Evolutionary conservation across 2,113 vertebrate species (phyloP).

Genomic region (Ginglymostoma cirratum): DNA sequence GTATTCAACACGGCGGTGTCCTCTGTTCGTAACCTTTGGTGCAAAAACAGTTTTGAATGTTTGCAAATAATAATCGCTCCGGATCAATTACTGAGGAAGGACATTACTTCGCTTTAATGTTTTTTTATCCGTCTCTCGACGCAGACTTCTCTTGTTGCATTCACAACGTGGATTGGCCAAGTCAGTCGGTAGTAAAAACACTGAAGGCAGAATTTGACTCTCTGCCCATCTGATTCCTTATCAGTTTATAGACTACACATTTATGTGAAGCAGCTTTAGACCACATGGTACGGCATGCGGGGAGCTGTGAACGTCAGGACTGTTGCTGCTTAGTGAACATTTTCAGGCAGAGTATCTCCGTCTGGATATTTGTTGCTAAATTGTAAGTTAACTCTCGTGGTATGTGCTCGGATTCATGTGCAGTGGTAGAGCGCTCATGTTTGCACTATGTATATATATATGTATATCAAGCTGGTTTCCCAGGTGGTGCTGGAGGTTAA

Average conservation of each 20-base stretch:
- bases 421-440: background rate
- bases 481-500: too few relatives aligned
- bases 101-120: too few relatives aligned
- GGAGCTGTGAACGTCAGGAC: background rate
- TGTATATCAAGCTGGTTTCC: background rate
- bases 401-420: background rate
- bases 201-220: background rate
- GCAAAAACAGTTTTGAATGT: background rate
- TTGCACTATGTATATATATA: background rate
- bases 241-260: background rate
- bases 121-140: background rate
- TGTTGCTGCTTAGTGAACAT: background rate
- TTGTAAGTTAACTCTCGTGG: background rate
- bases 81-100: background rate
- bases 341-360: too few relatives aligned
- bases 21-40: background rate
- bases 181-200: conserved; percentile 1
- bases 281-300: background rate
- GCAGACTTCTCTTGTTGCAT: too few relatives aligned
- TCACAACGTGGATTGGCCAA: background rate
- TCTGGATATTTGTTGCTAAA: too few relatives aligned
- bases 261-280: conserved; percentile 9
- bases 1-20: background rate
- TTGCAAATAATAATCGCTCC: background rate
- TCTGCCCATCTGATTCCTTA: conserved; percentile 23